These are phyloP conservation scores for Psilopogon haemacephalus DNA, from an alignment of 2,113 vertebrate genomes.

Conservation along the genomic window DNA sequence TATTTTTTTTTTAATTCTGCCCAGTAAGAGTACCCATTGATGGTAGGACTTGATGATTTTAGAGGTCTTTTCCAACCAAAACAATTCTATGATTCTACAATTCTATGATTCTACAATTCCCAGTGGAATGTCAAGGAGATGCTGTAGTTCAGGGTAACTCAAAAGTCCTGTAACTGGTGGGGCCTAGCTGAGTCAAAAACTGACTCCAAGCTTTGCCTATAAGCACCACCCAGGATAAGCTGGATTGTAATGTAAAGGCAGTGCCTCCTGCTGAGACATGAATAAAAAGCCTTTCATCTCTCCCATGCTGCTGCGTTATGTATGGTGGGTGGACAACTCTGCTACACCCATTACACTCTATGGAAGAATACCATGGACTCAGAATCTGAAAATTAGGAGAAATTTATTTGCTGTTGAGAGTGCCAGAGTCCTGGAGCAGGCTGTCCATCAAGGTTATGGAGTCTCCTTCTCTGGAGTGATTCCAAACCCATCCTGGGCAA, in stretches of 20 bases:
- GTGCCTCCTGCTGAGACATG: not conserved
- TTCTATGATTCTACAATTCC: not conserved
- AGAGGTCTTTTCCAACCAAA: too few species aligned
- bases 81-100: too few species aligned
- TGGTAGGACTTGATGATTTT: too few species aligned
- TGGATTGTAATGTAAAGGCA: not conserved
- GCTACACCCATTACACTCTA: not conserved
- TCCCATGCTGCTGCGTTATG: not conserved
- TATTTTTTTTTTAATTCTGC: not conserved
- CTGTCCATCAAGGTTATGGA: too few species aligned
- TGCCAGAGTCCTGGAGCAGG: too few species aligned
- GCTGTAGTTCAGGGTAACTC: not conserved
- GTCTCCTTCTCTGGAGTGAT: too few species aligned
- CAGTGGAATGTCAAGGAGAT: not conserved
- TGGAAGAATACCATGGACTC: not conserved
- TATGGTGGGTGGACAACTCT: not conserved
- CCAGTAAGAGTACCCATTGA: not conserved
- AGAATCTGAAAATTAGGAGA: not conserved
- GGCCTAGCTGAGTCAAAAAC: not conserved
- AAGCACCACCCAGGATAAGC: not conserved
- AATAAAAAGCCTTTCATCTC: not conserved
- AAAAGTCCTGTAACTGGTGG: rapidly evolving
- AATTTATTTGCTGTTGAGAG: too few species aligned
- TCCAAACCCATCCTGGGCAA: too few species aligned
- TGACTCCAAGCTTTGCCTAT: not conserved